phyloP scores from a whole-genome alignment of 2,888 invertebrate species.

The Pomacea canaliculata region DNA sequence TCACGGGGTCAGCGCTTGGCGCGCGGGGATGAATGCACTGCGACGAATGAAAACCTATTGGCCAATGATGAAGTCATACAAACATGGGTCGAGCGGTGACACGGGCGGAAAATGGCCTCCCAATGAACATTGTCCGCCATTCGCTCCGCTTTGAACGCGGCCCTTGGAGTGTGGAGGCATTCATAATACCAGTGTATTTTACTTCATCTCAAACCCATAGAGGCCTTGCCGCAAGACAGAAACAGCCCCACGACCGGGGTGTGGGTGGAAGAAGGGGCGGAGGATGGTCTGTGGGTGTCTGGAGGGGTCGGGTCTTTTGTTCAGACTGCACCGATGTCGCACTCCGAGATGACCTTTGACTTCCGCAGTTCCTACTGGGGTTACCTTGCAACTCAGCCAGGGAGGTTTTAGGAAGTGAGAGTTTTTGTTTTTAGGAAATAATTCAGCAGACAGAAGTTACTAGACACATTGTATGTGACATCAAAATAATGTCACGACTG shows the following conservation, averaged over 20 bases:
- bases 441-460: no score
- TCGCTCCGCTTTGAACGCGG: neutral
- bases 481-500: no score
- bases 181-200: constrained; percentile 28
- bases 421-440: no score
- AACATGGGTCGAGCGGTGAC: neutral
- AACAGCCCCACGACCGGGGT: neutral
- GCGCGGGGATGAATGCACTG: constrained; percentile 1
- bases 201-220: constrained; percentile 20
- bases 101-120: constrained; percentile 9
- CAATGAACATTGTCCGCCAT: constrained; percentile 23
- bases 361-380: no score
- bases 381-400: no score
- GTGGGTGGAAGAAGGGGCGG: neutral
- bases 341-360: no score
- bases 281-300: neutral
- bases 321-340: neutral
- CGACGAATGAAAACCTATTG: constrained; percentile 11
- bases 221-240: neutral
- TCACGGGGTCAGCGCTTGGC: neutral
- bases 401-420: no score
- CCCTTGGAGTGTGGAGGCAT: constrained; percentile 6
- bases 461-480: no score
- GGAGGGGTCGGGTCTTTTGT: neutral
- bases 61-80: constrained; percentile 23